These are phyloP conservation scores for Pogona vitticeps DNA, from an alignment of 2,113 vertebrate genomes.

Conservation along the genomic window DNA sequence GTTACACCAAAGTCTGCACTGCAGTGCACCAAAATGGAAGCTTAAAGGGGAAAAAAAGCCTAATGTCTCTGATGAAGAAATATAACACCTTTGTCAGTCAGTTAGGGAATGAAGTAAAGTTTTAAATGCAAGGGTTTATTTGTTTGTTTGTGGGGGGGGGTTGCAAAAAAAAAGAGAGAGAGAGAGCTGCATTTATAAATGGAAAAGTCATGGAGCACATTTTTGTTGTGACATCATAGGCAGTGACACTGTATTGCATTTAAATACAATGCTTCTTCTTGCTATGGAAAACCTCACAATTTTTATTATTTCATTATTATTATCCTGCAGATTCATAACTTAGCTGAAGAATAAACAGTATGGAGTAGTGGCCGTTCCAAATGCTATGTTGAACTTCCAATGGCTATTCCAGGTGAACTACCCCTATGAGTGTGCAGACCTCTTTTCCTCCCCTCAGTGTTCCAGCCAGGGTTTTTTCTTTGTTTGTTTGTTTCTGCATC, in stretches of 20 bases:
- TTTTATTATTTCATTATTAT: conserved; percentile 33
- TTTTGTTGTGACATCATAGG: conserved; percentile 42
- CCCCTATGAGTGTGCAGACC: no score
- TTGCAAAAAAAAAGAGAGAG: conserved; percentile 37
- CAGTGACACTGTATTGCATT: conserved; percentile 60
- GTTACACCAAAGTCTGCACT: conserved; percentile 89
- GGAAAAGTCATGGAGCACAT: conserved; percentile 56
- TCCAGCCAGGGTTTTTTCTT: no score
- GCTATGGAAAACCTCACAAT: conserved; percentile 34
- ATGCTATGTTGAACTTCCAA: not conserved
- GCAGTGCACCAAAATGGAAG: conserved; percentile 95
- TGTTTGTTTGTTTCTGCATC: no score
- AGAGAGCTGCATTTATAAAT: conserved; percentile 49
- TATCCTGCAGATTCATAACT: conserved; percentile 7
- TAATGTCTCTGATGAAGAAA: conserved; percentile 62
- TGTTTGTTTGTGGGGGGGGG: conserved; percentile 43
- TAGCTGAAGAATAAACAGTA: not conserved
- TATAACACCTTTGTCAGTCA: conserved; percentile 57
- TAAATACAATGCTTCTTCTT: conserved; percentile 51
- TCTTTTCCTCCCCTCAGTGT: no score
- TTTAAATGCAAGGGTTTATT: conserved; percentile 43
- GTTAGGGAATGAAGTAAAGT: conserved; percentile 40
- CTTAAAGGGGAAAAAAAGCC: conserved; percentile 46
- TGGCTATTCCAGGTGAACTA: conserved; percentile 38
- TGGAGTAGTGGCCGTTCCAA: not conserved